A percentile compares a stretch with the other conserved stretches of the same genome.
Evolutionary conservation across 2,888 invertebrate species (phyloP).

Genomic region (Spodoptera picta): DNA sequence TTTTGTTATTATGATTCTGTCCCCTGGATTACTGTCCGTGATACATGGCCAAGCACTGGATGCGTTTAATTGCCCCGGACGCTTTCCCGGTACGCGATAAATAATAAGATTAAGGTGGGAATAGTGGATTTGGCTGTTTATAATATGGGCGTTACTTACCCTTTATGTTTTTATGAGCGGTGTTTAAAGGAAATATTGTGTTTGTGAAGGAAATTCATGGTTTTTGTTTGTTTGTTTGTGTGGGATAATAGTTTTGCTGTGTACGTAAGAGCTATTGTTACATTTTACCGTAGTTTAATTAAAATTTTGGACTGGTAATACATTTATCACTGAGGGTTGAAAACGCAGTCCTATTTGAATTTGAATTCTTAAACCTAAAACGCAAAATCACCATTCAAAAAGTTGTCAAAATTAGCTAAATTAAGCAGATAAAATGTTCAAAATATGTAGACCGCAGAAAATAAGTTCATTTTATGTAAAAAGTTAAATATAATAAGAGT

Average conservation of each 20-base stretch:
- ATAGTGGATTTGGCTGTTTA: conserved; percentile 73
- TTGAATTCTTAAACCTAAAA: no score
- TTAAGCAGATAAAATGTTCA: conserved; percentile 31
- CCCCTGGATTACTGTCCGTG: conserved; percentile 84
- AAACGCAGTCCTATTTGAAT: no score
- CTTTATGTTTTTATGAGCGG: conserved; percentile 44
- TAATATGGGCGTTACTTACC: conserved; percentile 57
- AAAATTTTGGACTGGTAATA: no score
- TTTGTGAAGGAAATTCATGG: conserved; percentile 15
- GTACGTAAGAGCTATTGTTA: no score
- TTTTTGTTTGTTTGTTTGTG: background rate
- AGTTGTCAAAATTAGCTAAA: conserved; percentile 38
- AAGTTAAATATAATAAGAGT: conserved; percentile 58
- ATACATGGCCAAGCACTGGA: conserved; percentile 83
- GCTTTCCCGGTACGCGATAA: conserved; percentile 79
- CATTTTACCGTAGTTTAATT: no score
- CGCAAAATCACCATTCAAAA: background rate
- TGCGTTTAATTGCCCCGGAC: conserved; percentile 87
- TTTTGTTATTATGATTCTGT: conserved; percentile 88
- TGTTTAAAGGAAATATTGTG: conserved; percentile 21
- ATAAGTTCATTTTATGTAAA: conserved; percentile 37
- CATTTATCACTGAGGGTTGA: no score
- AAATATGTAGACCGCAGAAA: conserved; percentile 26
- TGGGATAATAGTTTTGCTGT: no score
- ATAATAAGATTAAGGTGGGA: conserved; percentile 85